These are phyloP conservation scores for Acanthosoma haemorrhoidale DNA, from an alignment of 2,888 invertebrate species.

Conservation along the genomic window DNA sequence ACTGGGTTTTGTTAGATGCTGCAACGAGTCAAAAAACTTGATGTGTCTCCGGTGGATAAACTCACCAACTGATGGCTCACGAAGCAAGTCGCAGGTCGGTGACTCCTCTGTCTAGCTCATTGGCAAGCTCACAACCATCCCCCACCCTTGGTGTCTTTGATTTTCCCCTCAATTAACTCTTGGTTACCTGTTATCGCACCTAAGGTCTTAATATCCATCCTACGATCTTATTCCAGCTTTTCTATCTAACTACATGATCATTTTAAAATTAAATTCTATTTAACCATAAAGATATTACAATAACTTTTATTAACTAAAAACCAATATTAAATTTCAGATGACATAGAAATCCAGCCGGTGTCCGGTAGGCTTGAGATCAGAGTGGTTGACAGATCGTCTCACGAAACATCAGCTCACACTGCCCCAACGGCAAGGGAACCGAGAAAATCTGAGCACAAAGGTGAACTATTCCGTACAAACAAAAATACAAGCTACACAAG, in stretches of 20 bases:
- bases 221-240: neutral
- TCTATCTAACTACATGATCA: neutral
- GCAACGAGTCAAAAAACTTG: too few relatives aligned
- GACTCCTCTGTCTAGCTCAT: too few relatives aligned
- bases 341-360: conserved; percentile 57
- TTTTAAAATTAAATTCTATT: too few relatives aligned
- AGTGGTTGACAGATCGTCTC: conserved; percentile 49
- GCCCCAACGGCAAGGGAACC: conserved; percentile 28
- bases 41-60: too few relatives aligned
- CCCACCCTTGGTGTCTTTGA: too few relatives aligned
- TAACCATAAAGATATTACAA: too few relatives aligned
- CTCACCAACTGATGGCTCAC: too few relatives aligned
- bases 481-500: neutral
- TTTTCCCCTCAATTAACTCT: neutral
- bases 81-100: too few relatives aligned
- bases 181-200: neutral
- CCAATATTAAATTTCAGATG: conserved; percentile 41
- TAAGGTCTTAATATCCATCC: too few relatives aligned
- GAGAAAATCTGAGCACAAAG: conserved; percentile 34
- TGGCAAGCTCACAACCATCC: too few relatives aligned
- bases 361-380: conserved; percentile 78
- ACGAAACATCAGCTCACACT: conserved; percentile 33
- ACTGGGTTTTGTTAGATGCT: too few relatives aligned
- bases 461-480: conserved; percentile 17
- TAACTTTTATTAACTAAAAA: too few relatives aligned